Percentiles rank a stretch among this genome's conserved stretches.
Conservation (phyloP, 2,888 invertebrate genomes). For the Leptopilina myrica region DNA sequence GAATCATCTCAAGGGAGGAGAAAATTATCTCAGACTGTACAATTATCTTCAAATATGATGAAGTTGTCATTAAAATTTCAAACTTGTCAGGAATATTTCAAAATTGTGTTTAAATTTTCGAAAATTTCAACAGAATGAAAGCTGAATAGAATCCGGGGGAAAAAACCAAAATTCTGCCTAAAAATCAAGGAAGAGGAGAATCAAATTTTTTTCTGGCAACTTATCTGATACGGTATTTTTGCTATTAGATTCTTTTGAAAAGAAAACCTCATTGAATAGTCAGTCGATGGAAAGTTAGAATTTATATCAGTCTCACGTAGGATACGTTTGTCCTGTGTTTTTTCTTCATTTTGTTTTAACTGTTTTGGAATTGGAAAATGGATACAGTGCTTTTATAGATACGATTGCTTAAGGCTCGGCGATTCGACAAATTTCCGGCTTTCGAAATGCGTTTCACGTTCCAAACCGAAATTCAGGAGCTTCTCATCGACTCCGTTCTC, state of each 20-base stretch:
- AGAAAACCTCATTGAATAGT: background rate
- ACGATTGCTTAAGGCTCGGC: conserved; percentile 19
- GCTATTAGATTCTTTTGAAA: background rate
- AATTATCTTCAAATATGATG: too few species aligned
- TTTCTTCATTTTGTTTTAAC: background rate
- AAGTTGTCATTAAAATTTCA: too few species aligned
- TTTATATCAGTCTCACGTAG: conserved; percentile 9
- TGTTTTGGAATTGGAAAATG: conserved; percentile 21
- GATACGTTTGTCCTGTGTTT: background rate
- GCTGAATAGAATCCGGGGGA: too few species aligned
- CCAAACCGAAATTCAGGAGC: conserved; percentile 22
- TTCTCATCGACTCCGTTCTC: conserved; percentile 39
- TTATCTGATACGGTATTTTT: background rate
- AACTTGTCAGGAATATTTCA: too few species aligned
- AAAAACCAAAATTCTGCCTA: too few species aligned
- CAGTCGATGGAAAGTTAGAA: background rate
- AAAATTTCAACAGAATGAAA: too few species aligned
- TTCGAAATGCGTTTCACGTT: conserved; percentile 37
- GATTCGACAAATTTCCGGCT: conserved; percentile 33
- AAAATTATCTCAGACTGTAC: too few species aligned
- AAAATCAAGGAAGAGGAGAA: too few species aligned
- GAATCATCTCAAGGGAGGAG: too few species aligned
- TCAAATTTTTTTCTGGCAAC: background rate
- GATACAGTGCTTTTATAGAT: conserved; percentile 7
- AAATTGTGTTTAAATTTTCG: too few species aligned